phyloP scores from a whole-genome alignment of 2,888 invertebrate genomes.

The Ophion ellenae region DNA sequence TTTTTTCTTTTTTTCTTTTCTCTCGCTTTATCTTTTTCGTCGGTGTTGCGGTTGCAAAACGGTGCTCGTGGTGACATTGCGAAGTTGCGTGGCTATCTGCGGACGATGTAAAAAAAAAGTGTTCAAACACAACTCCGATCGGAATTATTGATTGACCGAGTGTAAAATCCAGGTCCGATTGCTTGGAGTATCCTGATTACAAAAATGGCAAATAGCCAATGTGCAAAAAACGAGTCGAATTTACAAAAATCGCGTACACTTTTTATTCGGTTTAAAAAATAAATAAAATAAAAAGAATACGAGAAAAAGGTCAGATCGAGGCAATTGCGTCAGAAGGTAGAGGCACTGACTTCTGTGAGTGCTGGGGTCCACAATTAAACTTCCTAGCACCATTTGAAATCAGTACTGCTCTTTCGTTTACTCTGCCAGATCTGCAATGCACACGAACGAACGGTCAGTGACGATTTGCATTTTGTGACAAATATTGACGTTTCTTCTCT shows the following conservation, averaged over 20 bases:
- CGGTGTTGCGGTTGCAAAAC: constrained; percentile 55
- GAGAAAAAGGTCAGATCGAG: background rate
- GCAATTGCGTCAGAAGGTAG: constrained; percentile 76
- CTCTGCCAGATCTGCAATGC: constrained; percentile 66
- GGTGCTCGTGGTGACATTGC: constrained; percentile 20
- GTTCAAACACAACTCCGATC: too few species aligned
- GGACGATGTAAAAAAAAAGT: constrained; percentile 8
- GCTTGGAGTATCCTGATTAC: too few species aligned
- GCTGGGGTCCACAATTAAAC: constrained; percentile 79
- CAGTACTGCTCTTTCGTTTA: constrained; percentile 82
- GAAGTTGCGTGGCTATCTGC: constrained; percentile 22
- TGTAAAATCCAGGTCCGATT: background rate
- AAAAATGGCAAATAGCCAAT: background rate
- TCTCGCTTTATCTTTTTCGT: constrained; percentile 6
- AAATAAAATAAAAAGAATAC: background rate
- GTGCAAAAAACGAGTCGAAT: background rate
- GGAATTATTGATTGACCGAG: constrained; percentile 6
- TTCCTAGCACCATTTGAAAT: constrained; percentile 84
- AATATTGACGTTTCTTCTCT: too few species aligned
- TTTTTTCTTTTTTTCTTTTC: constrained; percentile 15
- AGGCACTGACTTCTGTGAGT: constrained; percentile 83
- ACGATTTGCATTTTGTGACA: background rate
- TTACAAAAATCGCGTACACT: background rate
- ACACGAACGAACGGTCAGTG: background rate
- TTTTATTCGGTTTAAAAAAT: too few species aligned